Evolutionary conservation across 2,113 vertebrate species (phyloP).

Genomic region (Limnothrissa miodon): DNA sequence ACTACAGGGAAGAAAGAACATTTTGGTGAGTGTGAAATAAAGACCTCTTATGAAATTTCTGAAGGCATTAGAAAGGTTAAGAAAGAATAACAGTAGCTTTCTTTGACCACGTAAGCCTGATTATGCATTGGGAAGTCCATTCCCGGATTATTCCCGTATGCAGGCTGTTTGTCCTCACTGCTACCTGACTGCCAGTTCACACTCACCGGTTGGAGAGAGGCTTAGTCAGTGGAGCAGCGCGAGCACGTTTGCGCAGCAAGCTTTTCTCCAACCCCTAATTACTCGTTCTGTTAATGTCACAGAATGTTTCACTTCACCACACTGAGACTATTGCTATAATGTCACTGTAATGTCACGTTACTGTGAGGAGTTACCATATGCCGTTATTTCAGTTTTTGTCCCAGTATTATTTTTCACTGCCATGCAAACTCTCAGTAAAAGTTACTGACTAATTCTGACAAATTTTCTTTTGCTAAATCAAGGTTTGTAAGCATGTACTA

Average conservation of each 20-base stretch:
- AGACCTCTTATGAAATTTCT: constrained; percentile 68
- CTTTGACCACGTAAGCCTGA: constrained; percentile 72
- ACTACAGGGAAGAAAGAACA: constrained; percentile 29
- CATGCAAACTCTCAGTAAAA: too few relatives aligned
- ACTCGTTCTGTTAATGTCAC: background rate
- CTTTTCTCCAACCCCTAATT: background rate
- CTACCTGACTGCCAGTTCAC: constrained; percentile 40
- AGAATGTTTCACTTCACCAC: background rate
- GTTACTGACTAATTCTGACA: too few relatives aligned
- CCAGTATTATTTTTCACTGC: too few relatives aligned
- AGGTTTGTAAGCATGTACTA: too few relatives aligned
- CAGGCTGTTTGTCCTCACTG: constrained; percentile 55
- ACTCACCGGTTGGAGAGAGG: constrained; percentile 6
- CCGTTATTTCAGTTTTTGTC: background rate
- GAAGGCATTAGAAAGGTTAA: constrained; percentile 63
- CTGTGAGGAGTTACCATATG: background rate
- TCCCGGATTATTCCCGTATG: constrained; percentile 63
- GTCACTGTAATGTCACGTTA: background rate
- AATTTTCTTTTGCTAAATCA: too few relatives aligned
- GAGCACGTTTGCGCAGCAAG: background rate
- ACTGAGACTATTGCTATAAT: background rate
- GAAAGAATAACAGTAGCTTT: constrained; percentile 68
- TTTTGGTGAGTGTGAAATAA: constrained; percentile 53
- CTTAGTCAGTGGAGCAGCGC: background rate
- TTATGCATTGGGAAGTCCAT: constrained; percentile 62